Base-by-base conservation (phyloP, 1,140 invertebrate species). In the Drosophila melanogaster region DNA sequence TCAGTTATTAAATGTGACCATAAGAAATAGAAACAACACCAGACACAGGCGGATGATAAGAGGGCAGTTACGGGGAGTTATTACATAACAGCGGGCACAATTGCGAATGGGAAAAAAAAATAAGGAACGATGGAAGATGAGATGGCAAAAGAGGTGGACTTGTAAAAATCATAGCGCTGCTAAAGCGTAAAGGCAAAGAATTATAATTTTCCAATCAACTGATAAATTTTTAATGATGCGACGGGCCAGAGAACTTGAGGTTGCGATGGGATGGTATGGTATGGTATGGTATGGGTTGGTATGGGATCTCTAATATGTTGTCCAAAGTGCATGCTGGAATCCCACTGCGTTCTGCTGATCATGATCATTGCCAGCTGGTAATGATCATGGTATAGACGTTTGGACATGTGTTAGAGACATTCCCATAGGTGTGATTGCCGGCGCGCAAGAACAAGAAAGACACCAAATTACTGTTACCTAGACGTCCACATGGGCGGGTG, bases 141-240 rank as follows among this genome's bases (percentile, higher is more conserved):
- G 7, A 8, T 10, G 8, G 19, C 24, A n/a, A 26, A 30, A 11
- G 35, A 59, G 26, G 14, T 56, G 59, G 54, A 70, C 65, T 76
- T 71, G 73, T 65, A 86, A 74, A 86, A 85, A 85, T 86, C 81
- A 70, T 78, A 77, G 81, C 81, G 49, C 61, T 77, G 66, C 53
- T 56, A 61, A 85, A 85, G 81, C 77, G 79, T 81, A 86, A 86
- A 86, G 78, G 83, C 76, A 83, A 84, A 84, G 84, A 89, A 89
- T 89, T 89, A 89, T 89, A 89, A 89, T 89, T 89, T 89, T 89
- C 84, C 84, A 89, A 89, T 89, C 84, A 89, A 89, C 84, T 89
- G 79, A 89, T 89, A 89, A 89, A 89, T 89, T 89, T 89, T 89
- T 89, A 89, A 89, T 89, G 84, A 87, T 80, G 81, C 81, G 54